Conservation (phyloP, 2,888 invertebrate genomes). For the Steinernema carpocapsae region DNA sequence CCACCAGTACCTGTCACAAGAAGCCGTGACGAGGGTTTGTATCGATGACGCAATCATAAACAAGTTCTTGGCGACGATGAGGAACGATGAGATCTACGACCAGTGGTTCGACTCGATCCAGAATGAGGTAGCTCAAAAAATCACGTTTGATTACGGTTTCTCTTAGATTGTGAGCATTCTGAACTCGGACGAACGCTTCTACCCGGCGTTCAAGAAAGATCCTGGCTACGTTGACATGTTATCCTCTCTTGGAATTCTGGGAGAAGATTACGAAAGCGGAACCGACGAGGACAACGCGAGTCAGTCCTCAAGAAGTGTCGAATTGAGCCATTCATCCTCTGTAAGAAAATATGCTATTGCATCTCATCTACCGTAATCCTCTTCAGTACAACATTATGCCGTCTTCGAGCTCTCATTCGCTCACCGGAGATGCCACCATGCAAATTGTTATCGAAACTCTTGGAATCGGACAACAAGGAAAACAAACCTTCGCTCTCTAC, state of each 20-base stretch:
- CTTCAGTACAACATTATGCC: conserved; percentile 19
- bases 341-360: neutral
- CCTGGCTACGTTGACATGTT: conserved; percentile 78
- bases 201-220: conserved; percentile 77
- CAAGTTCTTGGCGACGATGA: conserved; percentile 75
- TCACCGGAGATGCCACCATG: conserved; percentile 44
- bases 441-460: conserved; percentile 59
- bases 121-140: conserved; percentile 58
- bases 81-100: conserved; percentile 76
- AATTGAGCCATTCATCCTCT: conserved; percentile 30
- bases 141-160: neutral
- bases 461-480: conserved; percentile 68
- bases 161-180: conserved; percentile 53
- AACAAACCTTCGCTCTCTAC: conserved; percentile 67
- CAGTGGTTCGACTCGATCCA: conserved; percentile 86
- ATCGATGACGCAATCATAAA: conserved; percentile 76
- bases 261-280: conserved; percentile 60
- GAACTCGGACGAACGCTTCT: conserved; percentile 75
- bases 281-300: conserved; percentile 18
- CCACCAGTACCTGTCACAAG: conserved; percentile 80
- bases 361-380: neutral
- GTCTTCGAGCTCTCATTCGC: conserved; percentile 5
- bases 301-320: conserved; percentile 16
- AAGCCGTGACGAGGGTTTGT: conserved; percentile 73
- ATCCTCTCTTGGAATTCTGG: conserved; percentile 77